Percentiles rank a stretch among this genome's conserved stretches.
Conservation (phyloP, 2,113 vertebrate genomes). For the Stercorarius parasiticus region DNA sequence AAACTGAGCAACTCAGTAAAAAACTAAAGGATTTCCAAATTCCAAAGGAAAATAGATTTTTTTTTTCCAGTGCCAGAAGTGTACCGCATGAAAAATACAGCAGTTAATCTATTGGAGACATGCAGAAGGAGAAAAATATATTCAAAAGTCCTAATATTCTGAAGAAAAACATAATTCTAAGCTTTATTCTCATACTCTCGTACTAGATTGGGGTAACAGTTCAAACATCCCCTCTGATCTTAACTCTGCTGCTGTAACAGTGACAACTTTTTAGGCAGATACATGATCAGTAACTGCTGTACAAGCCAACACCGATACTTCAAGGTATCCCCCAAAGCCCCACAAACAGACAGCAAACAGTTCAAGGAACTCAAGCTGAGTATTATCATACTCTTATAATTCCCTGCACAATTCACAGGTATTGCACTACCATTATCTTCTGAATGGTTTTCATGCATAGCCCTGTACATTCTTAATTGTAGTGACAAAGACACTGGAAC, state of each 20-base stretch:
- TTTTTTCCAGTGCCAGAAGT: neutral
- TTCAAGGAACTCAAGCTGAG: neutral
- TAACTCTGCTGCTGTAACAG: neutral
- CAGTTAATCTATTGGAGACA: neutral
- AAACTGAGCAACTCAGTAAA: neutral
- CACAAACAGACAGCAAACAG: neutral
- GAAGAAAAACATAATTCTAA: neutral
- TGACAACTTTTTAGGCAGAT: neutral
- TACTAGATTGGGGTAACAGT: neutral
- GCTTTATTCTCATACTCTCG: neutral
- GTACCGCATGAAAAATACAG: neutral
- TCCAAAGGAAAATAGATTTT: neutral
- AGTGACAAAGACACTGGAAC: neutral
- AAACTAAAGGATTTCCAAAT: neutral
- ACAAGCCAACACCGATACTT: neutral
- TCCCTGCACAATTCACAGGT: neutral
- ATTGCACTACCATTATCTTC: neutral
- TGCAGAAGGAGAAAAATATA: neutral
- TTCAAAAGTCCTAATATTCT: neutral
- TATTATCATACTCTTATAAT: neutral
- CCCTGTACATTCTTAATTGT: neutral
- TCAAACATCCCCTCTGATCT: neutral
- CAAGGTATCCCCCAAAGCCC: neutral
- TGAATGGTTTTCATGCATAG: neutral
- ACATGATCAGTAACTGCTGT: neutral